Percentiles rank a stretch among this genome's conserved stretches.
These are phyloP conservation scores for Heliconius aoede DNA, from an alignment of 2,888 invertebrate genomes.

Conservation along the genomic window DNA sequence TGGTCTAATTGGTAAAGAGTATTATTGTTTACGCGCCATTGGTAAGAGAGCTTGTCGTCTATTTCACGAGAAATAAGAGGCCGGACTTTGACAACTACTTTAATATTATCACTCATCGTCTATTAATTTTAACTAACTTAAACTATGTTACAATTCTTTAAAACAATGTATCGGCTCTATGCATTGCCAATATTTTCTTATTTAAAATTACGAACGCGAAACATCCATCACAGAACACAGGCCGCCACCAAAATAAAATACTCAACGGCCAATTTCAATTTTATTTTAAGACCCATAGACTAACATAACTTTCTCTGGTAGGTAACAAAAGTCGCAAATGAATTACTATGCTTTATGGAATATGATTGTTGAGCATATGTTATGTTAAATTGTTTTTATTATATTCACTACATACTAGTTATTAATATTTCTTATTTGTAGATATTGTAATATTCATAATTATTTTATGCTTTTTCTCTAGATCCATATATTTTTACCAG, in stretches of 20 bases:
- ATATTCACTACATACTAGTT: neutral
- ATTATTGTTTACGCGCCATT: constrained; percentile 86
- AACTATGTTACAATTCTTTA: constrained; percentile 26
- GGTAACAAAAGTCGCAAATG: neutral
- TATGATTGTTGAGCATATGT: neutral
- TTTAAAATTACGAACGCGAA: neutral
- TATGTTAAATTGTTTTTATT: neutral
- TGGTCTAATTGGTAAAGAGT: constrained; percentile 84
- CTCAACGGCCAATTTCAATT: constrained; percentile 52
- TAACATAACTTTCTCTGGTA: constrained; percentile 11
- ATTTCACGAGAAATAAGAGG: constrained; percentile 87
- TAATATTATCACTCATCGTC: constrained; percentile 86
- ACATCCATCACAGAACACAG: constrained; percentile 26
- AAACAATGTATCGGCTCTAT: constrained; percentile 19
- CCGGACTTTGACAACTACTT: constrained; percentile 90
- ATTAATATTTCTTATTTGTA: neutral
- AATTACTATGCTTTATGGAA: constrained; percentile 6
- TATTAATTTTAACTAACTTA: constrained; percentile 23
- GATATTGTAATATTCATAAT: too few relatives aligned
- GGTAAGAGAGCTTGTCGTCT: constrained; percentile 80
- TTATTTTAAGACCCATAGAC: constrained; percentile 36
- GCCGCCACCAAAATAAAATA: constrained; percentile 52
- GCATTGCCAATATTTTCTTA: constrained; percentile 31
- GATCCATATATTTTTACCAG: too few relatives aligned
- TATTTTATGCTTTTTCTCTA: too few relatives aligned